Conservation (phyloP, 2,113 vertebrate species). For the Bubo bubo region DNA sequence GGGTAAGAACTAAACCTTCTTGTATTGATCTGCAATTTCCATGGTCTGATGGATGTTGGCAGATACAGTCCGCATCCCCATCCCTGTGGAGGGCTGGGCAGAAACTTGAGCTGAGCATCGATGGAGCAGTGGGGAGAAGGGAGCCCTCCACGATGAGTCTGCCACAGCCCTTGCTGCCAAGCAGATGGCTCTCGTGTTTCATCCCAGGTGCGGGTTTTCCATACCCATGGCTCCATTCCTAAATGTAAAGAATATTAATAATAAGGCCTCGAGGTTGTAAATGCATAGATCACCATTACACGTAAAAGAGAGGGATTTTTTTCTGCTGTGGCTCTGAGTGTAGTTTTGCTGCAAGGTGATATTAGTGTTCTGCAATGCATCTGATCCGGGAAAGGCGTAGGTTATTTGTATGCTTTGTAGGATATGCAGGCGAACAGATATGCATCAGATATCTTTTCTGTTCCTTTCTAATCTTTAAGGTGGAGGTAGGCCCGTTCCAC, state of each 20-base stretch:
- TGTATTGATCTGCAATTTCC: not conserved
- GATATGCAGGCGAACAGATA: not conserved
- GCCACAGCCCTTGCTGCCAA: accelerated
- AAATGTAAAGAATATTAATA: not conserved
- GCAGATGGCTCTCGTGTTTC: not conserved
- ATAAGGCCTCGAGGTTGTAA: not conserved
- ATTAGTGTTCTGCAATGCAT: not conserved
- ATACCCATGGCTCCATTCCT: not conserved
- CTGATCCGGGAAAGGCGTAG: not conserved
- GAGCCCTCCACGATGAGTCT: not conserved
- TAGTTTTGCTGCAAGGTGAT: not conserved
- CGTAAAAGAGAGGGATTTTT: accelerated
- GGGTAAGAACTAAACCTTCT: not conserved
- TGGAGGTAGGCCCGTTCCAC: not conserved
- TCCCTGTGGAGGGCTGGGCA: accelerated
- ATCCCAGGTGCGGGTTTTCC: not conserved
- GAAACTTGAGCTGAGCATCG: not conserved
- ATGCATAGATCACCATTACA: not conserved
- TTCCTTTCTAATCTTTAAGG: not conserved
- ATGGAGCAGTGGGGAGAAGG: not conserved
- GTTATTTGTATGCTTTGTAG: not conserved
- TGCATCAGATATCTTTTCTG: not conserved
- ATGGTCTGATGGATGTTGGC: not conserved
- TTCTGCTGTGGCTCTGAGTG: not conserved
- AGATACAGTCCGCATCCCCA: not conserved